phyloP scores from a whole-genome alignment of 2,888 invertebrate species.

The Dastarcus helophoroides region DNA sequence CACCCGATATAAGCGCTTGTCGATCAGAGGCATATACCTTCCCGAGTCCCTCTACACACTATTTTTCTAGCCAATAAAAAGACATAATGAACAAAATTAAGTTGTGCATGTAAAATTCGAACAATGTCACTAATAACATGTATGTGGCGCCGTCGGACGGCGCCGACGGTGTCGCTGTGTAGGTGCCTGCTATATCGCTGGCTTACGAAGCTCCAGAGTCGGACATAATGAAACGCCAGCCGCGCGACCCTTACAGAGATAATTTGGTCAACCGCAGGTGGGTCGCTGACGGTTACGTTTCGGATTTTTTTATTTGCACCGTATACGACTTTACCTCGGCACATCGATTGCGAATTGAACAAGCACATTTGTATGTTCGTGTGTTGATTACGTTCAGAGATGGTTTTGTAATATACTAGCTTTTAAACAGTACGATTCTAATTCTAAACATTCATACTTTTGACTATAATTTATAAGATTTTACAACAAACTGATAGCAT shows the following conservation, averaged over 20 bases:
- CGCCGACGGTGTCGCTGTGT: slow-evolving; percentile 31
- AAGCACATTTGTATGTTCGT: too few species aligned
- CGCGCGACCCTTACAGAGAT: slow-evolving; percentile 94
- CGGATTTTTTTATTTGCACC: slow-evolving; percentile 4
- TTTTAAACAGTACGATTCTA: too few species aligned
- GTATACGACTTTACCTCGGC: slow-evolving; percentile 11
- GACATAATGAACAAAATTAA: slow-evolving; percentile 11
- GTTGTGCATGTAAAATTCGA: slow-evolving; percentile 30
- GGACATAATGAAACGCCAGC: slow-evolving; percentile 98
- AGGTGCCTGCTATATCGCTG: slow-evolving; percentile 98
- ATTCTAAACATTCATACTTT: too few species aligned
- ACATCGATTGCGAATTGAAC: too few species aligned
- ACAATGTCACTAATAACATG: slow-evolving; percentile 28
- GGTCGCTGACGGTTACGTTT: slow-evolving; percentile 35
- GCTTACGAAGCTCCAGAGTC: slow-evolving; percentile 98
- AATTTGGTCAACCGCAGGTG: slow-evolving; percentile 98
- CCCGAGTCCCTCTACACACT: slow-evolving; percentile 22
- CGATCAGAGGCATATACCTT: slow-evolving; percentile 7
- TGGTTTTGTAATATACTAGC: too few species aligned
- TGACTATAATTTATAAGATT: too few species aligned
- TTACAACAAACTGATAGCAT: too few species aligned
- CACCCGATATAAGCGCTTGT: slow-evolving; percentile 20
- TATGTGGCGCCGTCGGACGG: slow-evolving; percentile 35
- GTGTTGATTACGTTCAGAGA: too few species aligned
- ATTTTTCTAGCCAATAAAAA: slow-evolving; percentile 15